Base-by-base conservation (phyloP, 2,888 invertebrate species). In the Masnerella sp. region DNA sequence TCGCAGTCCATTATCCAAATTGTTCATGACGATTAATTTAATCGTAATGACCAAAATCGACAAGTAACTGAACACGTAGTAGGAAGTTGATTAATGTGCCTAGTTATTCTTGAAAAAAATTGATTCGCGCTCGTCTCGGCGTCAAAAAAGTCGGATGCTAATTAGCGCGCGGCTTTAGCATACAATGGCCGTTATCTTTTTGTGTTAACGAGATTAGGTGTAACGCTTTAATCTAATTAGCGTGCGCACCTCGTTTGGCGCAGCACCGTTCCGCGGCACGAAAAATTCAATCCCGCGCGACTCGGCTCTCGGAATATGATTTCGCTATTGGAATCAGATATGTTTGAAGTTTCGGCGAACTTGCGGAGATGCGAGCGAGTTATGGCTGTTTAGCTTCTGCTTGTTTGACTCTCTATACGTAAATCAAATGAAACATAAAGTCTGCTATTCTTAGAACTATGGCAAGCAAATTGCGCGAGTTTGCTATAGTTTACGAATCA, bases 191-290 rank as follows among this genome's bases (percentile, higher is more conserved):
- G 59, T 68, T 68, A 68, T 68, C 68, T 68, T 68, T 61, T 45
- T 52, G 59, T 17, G 68, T 34, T 61, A 61, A 61, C 59, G 59
- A 52, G 68, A 68, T 68, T 68, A 68, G 68, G 52, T 43, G 52
- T 59, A 52, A 68, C 59, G 59, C 68, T 68, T 68, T 68, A 68
- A 68, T 68, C 68, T 68, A 68, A 68, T 68, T 68, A 59, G 52
- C 12, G 68, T 9, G 47, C 47, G 9, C 38, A 43, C 40, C 49
- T 49, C 49, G 49, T 61, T 61, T 61, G 49, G 49, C 61, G 11
- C 61, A 42, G 42, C 28, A 45, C 30, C 30, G 30, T 30, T 30
- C n/a, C 30, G 30, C 2, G 30, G 5, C 2, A 7, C 5, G n/a
- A 30, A 30, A 25, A 25, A 25, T 25, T 25, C 25, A 25, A 25